A percentile compares a stretch with the other conserved stretches of the same genome.
Evolutionary conservation across 2,888 invertebrate genomes (phyloP).

Genomic region (Cataglyphis altisquamis): DNA sequence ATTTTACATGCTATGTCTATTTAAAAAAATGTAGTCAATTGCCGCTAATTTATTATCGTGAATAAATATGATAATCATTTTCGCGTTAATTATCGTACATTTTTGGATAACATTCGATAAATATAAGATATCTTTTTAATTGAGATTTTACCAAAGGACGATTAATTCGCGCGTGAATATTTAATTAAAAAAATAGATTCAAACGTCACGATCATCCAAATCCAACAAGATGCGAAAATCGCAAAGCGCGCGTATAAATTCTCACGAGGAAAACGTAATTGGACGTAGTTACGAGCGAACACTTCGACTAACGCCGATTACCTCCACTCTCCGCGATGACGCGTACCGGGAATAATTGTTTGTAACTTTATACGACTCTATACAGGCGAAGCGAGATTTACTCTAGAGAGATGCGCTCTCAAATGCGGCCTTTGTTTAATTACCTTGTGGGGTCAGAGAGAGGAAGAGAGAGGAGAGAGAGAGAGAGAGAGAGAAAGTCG

Average conservation of each 20-base stretch:
- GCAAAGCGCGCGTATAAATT: background rate
- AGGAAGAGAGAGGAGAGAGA: background rate
- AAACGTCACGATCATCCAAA: background rate
- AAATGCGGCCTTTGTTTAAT: constrained; percentile 62
- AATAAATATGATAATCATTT: background rate
- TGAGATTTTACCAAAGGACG: background rate
- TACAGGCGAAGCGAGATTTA: constrained; percentile 10
- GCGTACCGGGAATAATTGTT: background rate
- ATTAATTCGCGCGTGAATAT: background rate
- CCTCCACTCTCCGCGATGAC: background rate
- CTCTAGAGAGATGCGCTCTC: constrained; percentile 13
- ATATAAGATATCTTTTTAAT: background rate
- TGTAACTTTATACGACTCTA: background rate
- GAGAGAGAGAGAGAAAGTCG: background rate
- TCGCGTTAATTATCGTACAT: background rate
- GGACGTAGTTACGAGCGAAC: background rate
- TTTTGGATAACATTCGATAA: background rate
- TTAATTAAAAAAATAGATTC: background rate
- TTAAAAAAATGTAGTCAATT: background rate
- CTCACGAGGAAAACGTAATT: background rate
- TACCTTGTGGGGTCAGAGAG: constrained; percentile 62
- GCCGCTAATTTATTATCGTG: background rate
- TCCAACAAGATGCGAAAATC: background rate
- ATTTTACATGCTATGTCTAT: background rate
- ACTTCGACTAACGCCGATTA: constrained; percentile 17